Conservation (phyloP, 2,888 invertebrate species). For the Cecidostiba fungosa region DNA sequence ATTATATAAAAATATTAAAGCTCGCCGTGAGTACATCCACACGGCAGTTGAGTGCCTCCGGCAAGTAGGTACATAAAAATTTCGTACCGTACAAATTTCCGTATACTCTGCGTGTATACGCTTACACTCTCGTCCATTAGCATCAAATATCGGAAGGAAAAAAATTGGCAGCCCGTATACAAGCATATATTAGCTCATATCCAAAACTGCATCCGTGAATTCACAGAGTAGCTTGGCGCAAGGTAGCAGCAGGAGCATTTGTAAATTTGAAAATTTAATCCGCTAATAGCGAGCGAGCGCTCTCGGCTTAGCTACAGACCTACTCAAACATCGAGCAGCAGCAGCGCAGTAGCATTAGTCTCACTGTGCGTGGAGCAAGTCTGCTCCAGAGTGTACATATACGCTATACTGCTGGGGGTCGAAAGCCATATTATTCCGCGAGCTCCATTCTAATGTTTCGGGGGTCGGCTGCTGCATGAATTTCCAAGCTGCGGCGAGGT, state of each 20-base stretch:
- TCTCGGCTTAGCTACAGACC: conserved; percentile 22
- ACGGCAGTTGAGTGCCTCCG: background rate
- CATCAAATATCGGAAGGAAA: background rate
- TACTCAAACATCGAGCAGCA: conserved; percentile 8
- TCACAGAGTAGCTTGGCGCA: background rate
- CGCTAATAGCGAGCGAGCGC: conserved; percentile 41
- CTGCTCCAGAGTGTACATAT: background rate
- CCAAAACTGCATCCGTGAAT: background rate
- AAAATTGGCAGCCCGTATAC: conserved; percentile 17
- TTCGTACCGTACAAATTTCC: background rate
- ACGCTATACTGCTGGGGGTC: background rate
- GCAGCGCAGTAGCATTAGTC: conserved; percentile 8
- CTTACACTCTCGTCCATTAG: background rate
- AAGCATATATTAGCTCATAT: background rate
- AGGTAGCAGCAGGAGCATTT: conserved; percentile 5
- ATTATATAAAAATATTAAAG: background rate
- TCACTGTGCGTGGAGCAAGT: background rate
- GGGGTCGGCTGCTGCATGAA: conserved; percentile 1
- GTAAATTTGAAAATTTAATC: conserved; percentile 53
- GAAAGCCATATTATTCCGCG: background rate
- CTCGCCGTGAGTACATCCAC: background rate
- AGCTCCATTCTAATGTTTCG: background rate
- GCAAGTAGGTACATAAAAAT: background rate
- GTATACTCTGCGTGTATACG: background rate
- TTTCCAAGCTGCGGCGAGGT: background rate